Percentiles rank a stretch among this genome's conserved stretches.
Evolutionary conservation across 1,140 invertebrate genomes (phyloP).

Genomic region (Polyergus mexicanus): DNA sequence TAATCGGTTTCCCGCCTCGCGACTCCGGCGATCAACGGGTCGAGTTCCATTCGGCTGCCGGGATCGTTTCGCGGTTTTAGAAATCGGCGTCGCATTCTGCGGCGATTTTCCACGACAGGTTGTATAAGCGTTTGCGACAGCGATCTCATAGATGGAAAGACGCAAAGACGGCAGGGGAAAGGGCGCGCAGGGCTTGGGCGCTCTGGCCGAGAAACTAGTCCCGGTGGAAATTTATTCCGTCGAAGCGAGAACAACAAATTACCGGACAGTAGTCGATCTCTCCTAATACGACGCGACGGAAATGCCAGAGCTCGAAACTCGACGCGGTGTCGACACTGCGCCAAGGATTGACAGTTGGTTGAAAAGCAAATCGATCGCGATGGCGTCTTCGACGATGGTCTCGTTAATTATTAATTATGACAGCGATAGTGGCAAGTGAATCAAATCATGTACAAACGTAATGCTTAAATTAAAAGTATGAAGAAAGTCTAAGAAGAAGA

Average conservation of each 20-base stretch:
- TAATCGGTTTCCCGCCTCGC: conserved; percentile 18
- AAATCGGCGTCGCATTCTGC: conserved; percentile 56
- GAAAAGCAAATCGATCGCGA: conserved; percentile 31
- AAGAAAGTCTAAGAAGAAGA: background rate
- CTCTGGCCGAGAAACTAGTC: conserved; percentile 71
- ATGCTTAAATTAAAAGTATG: background rate
- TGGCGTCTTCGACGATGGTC: background rate
- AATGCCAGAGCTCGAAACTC: conserved; percentile 78
- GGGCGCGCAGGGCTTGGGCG: conserved; percentile 14
- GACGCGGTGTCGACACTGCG: conserved; percentile 53
- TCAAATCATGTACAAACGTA: background rate
- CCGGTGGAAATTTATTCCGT: conserved; percentile 81
- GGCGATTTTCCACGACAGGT: conserved; percentile 46
- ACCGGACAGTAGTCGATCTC: conserved; percentile 82
- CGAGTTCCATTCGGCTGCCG: conserved; percentile 59
- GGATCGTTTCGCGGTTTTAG: conserved; percentile 61
- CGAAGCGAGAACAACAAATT: conserved; percentile 85
- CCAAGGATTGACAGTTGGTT: conserved; percentile 65
- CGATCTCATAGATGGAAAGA: conserved; percentile 57
- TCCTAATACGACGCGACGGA: conserved; percentile 83
- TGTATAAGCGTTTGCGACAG: conserved; percentile 40
- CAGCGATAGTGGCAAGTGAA: background rate
- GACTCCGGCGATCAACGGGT: conserved; percentile 40
- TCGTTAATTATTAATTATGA: conserved; percentile 32
- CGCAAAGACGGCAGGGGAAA: conserved; percentile 50